phyloP scores from a whole-genome alignment of 2,888 invertebrate species.

The Formica aserva region DNA sequence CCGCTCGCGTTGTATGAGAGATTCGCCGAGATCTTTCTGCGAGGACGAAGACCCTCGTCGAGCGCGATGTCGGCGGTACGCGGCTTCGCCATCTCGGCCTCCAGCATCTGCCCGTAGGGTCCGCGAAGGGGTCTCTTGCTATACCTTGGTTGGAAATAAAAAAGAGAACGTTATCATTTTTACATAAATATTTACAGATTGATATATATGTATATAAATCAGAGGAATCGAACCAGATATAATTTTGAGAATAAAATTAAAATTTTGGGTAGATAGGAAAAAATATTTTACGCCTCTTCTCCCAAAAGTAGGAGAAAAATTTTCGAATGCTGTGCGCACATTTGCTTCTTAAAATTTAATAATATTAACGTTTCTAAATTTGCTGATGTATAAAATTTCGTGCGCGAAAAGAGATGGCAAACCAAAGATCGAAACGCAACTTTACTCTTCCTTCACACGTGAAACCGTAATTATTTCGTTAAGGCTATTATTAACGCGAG shows the following conservation, averaged over 20 bases:
- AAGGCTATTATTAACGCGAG: conserved; percentile 12
- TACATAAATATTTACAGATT: neutral
- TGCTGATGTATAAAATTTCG: neutral
- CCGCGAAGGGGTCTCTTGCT: conserved; percentile 92
- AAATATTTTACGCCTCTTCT: neutral
- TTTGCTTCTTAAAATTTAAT: neutral
- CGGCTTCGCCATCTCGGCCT: conserved; percentile 93
- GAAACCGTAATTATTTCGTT: neutral
- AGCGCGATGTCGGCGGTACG: conserved; percentile 84
- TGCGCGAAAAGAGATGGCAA: neutral
- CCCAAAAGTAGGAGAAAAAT: neutral
- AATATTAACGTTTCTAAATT: neutral
- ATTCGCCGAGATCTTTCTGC: conserved; percentile 89
- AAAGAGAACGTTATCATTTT: neutral
- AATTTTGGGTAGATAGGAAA: neutral
- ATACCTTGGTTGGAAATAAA: conserved; percentile 86
- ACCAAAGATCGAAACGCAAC: neutral
- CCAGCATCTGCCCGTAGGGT: conserved; percentile 93
- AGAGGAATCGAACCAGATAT: too few relatives aligned
- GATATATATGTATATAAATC: neutral
- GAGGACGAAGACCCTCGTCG: conserved; percentile 84
- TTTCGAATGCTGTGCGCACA: neutral
- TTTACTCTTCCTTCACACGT: neutral
- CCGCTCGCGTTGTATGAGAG: conserved; percentile 84
- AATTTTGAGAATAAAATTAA: neutral